A percentile compares a stretch with the other conserved stretches of the same genome.
Conservation (phyloP, 2,113 vertebrate species). For the Chunga burmeisteri region DNA sequence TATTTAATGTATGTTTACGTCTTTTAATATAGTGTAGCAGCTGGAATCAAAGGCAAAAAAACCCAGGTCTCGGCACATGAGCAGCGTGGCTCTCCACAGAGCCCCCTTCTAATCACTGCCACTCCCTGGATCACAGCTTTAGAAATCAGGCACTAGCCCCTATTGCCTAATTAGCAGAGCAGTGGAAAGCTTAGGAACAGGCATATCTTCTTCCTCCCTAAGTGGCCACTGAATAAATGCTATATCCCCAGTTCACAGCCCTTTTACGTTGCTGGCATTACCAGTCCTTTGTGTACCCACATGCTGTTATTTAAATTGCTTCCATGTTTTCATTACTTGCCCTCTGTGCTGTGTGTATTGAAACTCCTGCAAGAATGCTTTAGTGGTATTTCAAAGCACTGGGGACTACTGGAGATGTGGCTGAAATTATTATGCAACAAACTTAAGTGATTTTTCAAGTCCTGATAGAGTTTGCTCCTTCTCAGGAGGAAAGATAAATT, state of each 20-base stretch:
- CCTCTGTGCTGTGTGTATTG: slow-evolving; percentile 48
- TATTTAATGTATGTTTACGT: slow-evolving; percentile 47
- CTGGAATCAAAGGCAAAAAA: slow-evolving; percentile 29
- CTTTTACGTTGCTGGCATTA: slow-evolving; percentile 31
- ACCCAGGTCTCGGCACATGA: neutral
- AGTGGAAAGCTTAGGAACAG: slow-evolving; percentile 15
- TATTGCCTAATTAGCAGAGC: slow-evolving; percentile 45
- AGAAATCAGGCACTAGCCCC: slow-evolving; percentile 6
- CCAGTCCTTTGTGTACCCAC: slow-evolving; percentile 52
- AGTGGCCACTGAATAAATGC: slow-evolving; percentile 37
- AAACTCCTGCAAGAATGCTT: slow-evolving; percentile 54
- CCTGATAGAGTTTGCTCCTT: neutral
- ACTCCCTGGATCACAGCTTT: slow-evolving; percentile 3
- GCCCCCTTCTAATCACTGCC: neutral
- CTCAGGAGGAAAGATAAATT: neutral
- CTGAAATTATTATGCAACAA: slow-evolving; percentile 28
- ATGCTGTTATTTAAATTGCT: slow-evolving; percentile 70
- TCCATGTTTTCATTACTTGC: slow-evolving; percentile 64
- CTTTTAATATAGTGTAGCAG: slow-evolving; percentile 47
- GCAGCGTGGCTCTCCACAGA: neutral
- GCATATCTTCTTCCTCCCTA: slow-evolving; percentile 43
- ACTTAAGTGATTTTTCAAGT: slow-evolving; percentile 15
- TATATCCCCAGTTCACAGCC: neutral
- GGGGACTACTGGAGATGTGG: slow-evolving; percentile 10
- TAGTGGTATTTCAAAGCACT: slow-evolving; percentile 53